Conservation (phyloP, 2,888 invertebrate species). For the Helleia helle region DNA sequence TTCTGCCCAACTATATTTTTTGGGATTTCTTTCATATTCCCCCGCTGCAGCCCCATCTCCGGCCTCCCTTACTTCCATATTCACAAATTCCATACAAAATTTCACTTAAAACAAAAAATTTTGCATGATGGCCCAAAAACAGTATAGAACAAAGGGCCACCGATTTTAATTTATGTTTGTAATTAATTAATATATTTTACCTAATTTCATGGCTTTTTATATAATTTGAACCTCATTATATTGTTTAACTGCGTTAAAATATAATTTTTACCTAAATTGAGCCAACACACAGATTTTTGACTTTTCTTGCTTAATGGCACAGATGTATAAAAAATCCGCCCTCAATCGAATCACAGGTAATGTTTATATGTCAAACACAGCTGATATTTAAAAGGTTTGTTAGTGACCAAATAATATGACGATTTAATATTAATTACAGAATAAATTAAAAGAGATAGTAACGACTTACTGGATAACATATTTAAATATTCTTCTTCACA, state of each 20-base stretch:
- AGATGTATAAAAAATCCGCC: constrained; percentile 21
- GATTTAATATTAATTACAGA: neutral
- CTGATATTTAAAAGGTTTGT: constrained; percentile 15
- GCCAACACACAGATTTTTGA: constrained; percentile 54
- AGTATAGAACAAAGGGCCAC: constrained; percentile 16
- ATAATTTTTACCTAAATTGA: constrained; percentile 34
- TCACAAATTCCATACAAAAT: constrained; percentile 38
- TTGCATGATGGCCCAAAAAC: constrained; percentile 37
- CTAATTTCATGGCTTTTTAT: constrained; percentile 33
- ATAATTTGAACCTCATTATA: constrained; percentile 32
- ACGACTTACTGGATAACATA: too few relatives aligned
- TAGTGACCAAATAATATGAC: too few relatives aligned
- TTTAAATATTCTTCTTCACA: too few relatives aligned
- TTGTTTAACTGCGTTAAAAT: constrained; percentile 30
- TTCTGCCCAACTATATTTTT: constrained; percentile 83
- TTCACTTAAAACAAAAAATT: constrained; percentile 27
- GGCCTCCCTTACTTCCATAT: constrained; percentile 63
- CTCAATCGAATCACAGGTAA: constrained; percentile 12
- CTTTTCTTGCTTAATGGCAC: constrained; percentile 42
- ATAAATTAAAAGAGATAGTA: neutral
- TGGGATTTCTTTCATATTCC: constrained; percentile 48
- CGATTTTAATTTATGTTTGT: constrained; percentile 14
- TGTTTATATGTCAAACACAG: constrained; percentile 21
- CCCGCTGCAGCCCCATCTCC: constrained; percentile 62
- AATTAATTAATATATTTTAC: constrained; percentile 29